These are phyloP conservation scores for Muscicapa adusta DNA, from an alignment of 2,113 vertebrate species.

Conservation along the genomic window DNA sequence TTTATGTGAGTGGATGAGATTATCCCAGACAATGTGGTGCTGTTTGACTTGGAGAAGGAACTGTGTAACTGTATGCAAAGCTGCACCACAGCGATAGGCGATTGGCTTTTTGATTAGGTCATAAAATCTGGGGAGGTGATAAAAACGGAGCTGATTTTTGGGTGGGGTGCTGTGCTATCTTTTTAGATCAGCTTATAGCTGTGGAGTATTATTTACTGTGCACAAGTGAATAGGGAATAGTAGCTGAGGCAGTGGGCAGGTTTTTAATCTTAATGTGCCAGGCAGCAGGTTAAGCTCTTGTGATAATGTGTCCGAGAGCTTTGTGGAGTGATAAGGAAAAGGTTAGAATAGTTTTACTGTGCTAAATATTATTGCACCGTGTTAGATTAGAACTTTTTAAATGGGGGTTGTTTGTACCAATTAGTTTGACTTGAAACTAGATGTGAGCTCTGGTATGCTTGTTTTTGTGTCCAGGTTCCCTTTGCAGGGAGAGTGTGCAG, in stretches of 20 bases:
- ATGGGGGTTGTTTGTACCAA: background rate
- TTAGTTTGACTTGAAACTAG: background rate
- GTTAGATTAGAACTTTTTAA: background rate
- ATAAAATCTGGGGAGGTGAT: conserved; percentile 32
- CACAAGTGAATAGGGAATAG: background rate
- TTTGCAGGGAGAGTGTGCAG: background rate
- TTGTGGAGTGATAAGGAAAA: background rate
- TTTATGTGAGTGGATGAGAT: conserved; percentile 25
- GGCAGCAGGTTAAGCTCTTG: background rate
- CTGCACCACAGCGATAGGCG: background rate
- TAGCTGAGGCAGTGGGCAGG: background rate
- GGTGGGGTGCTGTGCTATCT: background rate
- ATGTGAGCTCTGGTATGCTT: background rate
- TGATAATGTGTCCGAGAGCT: background rate
- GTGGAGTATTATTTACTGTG: background rate
- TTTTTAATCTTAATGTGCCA: conserved; percentile 31
- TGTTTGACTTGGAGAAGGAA: conserved; percentile 4
- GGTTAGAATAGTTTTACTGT: background rate
- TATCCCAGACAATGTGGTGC: conserved; percentile 5
- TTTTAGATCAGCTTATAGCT: background rate
- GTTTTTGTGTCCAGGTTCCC: background rate
- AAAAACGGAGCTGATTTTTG: conserved; percentile 17
- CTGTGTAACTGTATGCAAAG: background rate
- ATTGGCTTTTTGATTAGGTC: background rate
- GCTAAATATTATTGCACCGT: background rate